These are phyloP conservation scores for Vireo altiloquus DNA, from an alignment of 2,113 vertebrate genomes.

Conservation along the genomic window DNA sequence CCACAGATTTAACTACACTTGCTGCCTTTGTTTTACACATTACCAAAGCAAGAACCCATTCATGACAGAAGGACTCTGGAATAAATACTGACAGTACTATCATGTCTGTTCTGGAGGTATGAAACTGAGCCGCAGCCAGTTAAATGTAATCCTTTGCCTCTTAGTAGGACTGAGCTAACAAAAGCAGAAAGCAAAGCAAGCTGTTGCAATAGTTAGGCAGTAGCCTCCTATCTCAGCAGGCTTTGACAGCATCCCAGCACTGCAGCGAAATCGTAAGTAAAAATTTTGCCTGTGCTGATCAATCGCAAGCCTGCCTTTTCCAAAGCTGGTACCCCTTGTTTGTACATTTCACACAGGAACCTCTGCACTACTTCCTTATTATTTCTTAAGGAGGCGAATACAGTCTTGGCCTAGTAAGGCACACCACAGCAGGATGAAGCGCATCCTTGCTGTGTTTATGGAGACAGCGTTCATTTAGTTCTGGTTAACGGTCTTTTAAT, in stretches of 20 bases:
- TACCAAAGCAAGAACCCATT: background rate
- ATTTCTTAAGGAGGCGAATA: too few relatives aligned
- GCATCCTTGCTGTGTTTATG: background rate
- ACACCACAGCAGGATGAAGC: background rate
- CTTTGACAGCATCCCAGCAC: background rate
- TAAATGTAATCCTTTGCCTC: background rate
- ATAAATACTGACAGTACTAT: background rate
- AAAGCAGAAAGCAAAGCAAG: background rate
- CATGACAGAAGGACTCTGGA: background rate
- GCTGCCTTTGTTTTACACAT: background rate
- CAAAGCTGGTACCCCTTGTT: fast-evolving
- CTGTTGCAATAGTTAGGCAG: background rate
- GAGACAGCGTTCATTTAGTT: background rate
- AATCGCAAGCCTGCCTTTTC: background rate
- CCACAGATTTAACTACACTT: background rate
- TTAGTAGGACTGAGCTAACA: background rate
- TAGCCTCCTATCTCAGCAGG: background rate
- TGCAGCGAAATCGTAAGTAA: fast-evolving
- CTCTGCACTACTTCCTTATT: background rate
- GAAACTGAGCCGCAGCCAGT: background rate
- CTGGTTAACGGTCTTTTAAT: background rate
- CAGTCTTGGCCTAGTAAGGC: background rate
- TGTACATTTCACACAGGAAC: fast-evolving
- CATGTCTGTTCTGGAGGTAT: background rate
- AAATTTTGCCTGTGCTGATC: background rate